phyloP scores from a whole-genome alignment of 2,888 invertebrate species.

The Euphydryas editha region DNA sequence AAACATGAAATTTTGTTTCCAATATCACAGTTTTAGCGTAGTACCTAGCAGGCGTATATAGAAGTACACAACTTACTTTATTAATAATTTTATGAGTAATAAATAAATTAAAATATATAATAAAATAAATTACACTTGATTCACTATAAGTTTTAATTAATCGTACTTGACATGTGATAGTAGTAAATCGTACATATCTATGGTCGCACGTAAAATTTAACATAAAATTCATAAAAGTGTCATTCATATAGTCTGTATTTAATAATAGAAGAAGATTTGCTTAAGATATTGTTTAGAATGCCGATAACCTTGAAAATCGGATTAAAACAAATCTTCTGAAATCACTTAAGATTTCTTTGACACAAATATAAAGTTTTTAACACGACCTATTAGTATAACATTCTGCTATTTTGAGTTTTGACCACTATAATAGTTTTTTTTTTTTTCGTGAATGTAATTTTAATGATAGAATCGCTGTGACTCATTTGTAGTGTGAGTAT shows the following conservation, averaged over 20 bases:
- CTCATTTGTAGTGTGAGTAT: conserved; percentile 57
- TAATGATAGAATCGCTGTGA: conserved; percentile 27
- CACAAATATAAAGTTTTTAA: conserved; percentile 41
- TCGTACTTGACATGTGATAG: no score
- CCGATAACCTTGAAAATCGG: neutral
- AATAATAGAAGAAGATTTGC: neutral
- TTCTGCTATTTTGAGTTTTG: conserved; percentile 34
- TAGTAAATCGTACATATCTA: no score
- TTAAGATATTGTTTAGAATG: neutral
- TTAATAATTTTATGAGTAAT: no score
- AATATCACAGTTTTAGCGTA: neutral
- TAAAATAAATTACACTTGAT: no score
- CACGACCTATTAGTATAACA: conserved; percentile 51
- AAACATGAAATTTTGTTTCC: neutral
- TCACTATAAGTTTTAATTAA: no score
- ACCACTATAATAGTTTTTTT: conserved; percentile 21
- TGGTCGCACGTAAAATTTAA: no score
- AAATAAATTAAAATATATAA: no score
- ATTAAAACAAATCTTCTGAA: conserved; percentile 46
- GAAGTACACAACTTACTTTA: no score
- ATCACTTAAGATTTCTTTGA: conserved; percentile 63
- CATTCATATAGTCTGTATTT: neutral
- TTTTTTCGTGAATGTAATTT: conserved; percentile 32
- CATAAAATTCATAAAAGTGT: no score
- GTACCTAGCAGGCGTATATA: neutral